phyloP scores from a whole-genome alignment of 2,797 vertebrate species.

The Chromobotia macracanthus region DNA sequence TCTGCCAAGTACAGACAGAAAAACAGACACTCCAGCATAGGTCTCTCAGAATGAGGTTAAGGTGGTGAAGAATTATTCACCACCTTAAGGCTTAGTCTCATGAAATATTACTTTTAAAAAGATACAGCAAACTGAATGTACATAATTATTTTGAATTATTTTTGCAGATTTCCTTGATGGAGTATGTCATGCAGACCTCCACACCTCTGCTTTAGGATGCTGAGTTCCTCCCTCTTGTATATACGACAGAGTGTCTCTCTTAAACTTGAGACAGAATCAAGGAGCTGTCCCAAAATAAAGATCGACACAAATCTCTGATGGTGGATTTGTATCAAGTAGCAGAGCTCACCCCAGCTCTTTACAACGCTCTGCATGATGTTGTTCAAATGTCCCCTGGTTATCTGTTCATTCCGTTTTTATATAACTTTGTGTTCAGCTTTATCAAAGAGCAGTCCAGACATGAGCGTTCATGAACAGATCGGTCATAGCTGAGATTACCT shows the following conservation, averaged over 20 bases:
- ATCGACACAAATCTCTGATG: constrained; percentile 62
- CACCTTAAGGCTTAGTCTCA: constrained; percentile 3
- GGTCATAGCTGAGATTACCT: constrained; percentile 67
- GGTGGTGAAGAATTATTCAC: background rate
- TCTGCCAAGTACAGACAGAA: constrained; percentile 66
- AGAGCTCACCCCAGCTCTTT: constrained; percentile 69
- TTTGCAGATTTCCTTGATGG: constrained; percentile 69
- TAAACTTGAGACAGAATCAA: constrained; percentile 62
- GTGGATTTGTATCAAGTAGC: constrained; percentile 60
- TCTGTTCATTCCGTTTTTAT: constrained; percentile 75
- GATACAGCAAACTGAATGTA: background rate
- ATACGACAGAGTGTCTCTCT: constrained; percentile 57
- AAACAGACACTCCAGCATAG: constrained; percentile 68
- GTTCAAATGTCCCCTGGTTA: constrained; percentile 77
- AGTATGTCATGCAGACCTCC: constrained; percentile 64
- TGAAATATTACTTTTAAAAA: background rate
- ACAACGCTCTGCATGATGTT: constrained; percentile 76
- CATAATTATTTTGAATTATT: background rate
- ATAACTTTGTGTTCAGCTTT: constrained; percentile 65
- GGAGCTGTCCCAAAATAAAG: constrained; percentile 56
- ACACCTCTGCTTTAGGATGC: constrained; percentile 63
- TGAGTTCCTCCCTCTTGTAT: constrained; percentile 57
- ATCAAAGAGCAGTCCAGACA: constrained; percentile 44
- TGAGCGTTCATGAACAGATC: constrained; percentile 42
- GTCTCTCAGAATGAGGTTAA: constrained; percentile 75